Evolutionary conservation across 2,888 invertebrate genomes (phyloP).

Genomic region (Drosophila quasianomalipes): DNA sequence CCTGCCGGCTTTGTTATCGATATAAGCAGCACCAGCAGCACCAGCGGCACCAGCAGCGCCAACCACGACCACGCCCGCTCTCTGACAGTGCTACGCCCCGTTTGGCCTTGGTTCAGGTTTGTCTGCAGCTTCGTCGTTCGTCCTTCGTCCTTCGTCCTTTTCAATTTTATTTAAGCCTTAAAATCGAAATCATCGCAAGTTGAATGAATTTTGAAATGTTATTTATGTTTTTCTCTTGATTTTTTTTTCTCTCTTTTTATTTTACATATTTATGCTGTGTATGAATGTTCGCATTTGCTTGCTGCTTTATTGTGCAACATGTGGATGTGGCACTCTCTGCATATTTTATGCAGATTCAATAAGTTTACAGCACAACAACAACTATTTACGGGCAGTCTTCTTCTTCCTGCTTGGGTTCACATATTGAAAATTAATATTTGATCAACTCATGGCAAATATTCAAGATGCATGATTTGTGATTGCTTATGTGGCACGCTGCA

Average conservation of each 20-base stretch:
- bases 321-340: slow-evolving; percentile 32
- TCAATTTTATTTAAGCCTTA: slow-evolving; percentile 55
- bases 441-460: slow-evolving; percentile 50
- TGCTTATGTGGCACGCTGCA: slow-evolving; percentile 27
- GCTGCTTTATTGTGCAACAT: slow-evolving; percentile 44
- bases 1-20: slow-evolving; percentile 43
- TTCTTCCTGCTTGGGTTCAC: slow-evolving; percentile 25
- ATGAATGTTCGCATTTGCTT: background rate
- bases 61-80: background rate
- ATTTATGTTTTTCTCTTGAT: slow-evolving; percentile 46
- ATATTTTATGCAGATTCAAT: slow-evolving; percentile 71
- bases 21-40: slow-evolving; percentile 29
- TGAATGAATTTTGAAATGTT: slow-evolving; percentile 61
- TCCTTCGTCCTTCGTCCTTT: slow-evolving; percentile 21
- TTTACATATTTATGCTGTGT: background rate
- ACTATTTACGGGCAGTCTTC: slow-evolving; percentile 19
- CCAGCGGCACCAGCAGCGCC: slow-evolving; percentile 19
- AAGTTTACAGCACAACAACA: slow-evolving; percentile 47
- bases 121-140: background rate
- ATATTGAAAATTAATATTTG: slow-evolving; percentile 76
- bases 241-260: background rate
- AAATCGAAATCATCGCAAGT: slow-evolving; percentile 54
- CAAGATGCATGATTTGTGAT: slow-evolving; percentile 33
- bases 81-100: background rate
- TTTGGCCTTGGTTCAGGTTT: slow-evolving; percentile 3